These are phyloP conservation scores for Tolypeutes matacus DNA, from an alignment of 2,797 vertebrate species.

Conservation along the genomic window DNA sequence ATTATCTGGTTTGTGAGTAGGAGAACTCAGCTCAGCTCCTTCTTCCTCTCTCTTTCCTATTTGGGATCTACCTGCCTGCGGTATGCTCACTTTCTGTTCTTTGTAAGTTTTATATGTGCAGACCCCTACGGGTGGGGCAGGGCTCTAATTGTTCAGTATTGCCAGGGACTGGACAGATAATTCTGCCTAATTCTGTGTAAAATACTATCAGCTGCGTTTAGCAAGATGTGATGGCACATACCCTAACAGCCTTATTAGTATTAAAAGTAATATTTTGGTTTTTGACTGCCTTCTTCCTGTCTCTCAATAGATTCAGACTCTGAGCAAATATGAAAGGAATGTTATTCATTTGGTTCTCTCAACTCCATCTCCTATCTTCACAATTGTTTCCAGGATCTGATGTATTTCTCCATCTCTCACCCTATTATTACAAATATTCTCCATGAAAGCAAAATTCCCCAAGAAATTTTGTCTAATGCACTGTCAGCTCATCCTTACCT, in stretches of 20 bases:
- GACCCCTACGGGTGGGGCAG: background rate
- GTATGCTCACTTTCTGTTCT: background rate
- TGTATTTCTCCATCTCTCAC: background rate
- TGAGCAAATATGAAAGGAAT: background rate
- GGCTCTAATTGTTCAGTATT: background rate
- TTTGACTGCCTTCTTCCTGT: background rate
- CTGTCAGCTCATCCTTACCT: background rate
- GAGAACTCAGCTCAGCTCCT: background rate
- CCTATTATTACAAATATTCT: background rate
- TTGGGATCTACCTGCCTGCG: background rate
- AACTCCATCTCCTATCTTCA: background rate
- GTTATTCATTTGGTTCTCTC: constrained; percentile 12
- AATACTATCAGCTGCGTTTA: background rate
- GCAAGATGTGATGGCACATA: background rate
- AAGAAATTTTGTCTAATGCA: background rate
- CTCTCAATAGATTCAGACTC: background rate
- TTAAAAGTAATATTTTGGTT: background rate
- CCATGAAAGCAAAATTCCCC: background rate
- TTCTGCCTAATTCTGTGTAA: background rate
- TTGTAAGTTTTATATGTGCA: background rate
- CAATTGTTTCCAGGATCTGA: background rate
- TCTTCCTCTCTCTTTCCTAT: background rate
- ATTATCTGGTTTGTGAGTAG: background rate
- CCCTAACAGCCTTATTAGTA: background rate
- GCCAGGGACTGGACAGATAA: background rate